Conservation (phyloP, 1,140 invertebrate species). For the Monochamus saltuarius region DNA sequence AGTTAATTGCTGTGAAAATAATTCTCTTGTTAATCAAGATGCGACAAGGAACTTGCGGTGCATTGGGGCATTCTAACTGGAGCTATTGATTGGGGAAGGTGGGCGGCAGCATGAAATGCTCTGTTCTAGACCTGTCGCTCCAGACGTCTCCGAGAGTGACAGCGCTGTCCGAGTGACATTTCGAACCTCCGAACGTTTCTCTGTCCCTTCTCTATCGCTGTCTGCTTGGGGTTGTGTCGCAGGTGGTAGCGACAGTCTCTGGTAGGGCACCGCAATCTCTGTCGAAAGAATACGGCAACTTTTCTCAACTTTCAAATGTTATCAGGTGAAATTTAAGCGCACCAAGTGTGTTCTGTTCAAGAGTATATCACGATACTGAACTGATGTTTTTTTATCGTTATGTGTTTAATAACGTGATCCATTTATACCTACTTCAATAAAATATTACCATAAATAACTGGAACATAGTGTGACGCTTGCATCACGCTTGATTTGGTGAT, state of each 20-base stretch:
- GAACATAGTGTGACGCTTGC: no score
- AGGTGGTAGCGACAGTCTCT: slow-evolving; percentile 5
- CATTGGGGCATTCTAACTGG: slow-evolving; percentile 15
- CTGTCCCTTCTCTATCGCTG: neutral
- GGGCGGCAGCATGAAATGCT: slow-evolving; percentile 14
- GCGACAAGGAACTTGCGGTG: slow-evolving; percentile 5
- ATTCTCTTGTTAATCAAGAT: no score
- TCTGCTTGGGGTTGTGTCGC: neutral
- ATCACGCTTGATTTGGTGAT: no score
- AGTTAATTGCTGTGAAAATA: no score
- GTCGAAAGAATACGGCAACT: no score
- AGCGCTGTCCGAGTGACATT: slow-evolving; percentile 37
- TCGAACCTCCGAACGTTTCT: slow-evolving; percentile 18
- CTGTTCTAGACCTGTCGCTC: slow-evolving; percentile 33
- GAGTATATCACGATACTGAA: neutral
- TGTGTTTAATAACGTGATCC: no score
- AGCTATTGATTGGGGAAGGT: slow-evolving; percentile 11
- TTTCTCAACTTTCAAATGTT: no score
- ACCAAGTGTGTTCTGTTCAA: no score
- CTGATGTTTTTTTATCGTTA: no score
- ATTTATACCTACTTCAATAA: no score
- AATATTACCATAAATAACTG: no score
- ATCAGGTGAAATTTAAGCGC: no score
- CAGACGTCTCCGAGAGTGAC: slow-evolving; percentile 35
- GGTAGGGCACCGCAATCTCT: neutral